Percentiles rank a stretch among this genome's conserved stretches.
phyloP scores from a whole-genome alignment of 2,797 vertebrate genomes.

The Dermochelys coriacea region DNA sequence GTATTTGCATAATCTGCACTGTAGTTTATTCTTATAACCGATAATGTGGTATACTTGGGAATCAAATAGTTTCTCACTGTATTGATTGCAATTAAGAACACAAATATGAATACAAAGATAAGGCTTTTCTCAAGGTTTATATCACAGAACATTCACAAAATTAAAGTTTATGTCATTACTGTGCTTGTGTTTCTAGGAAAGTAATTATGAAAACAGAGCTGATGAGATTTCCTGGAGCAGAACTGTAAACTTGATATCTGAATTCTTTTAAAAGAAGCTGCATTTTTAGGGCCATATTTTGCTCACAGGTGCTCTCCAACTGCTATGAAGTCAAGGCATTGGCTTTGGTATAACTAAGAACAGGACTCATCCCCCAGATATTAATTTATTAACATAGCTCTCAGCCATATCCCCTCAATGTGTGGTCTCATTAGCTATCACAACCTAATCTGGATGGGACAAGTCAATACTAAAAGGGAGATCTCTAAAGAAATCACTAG shows the following conservation, averaged over 20 bases:
- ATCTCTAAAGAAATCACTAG: background rate
- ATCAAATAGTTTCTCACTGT: constrained; percentile 63
- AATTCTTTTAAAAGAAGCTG: background rate
- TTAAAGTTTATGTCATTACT: constrained; percentile 30
- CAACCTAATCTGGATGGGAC: background rate
- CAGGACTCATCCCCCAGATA: background rate
- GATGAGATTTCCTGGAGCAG: background rate
- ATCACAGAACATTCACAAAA: constrained; percentile 42
- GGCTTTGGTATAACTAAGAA: fast-evolving
- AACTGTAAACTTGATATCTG: background rate
- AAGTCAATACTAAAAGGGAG: background rate
- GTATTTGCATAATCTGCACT: constrained; percentile 58
- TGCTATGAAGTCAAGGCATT: background rate
- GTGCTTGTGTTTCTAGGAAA: constrained; percentile 29
- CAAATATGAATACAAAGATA: constrained; percentile 56
- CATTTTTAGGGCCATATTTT: background rate
- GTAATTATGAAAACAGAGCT: constrained; percentile 16
- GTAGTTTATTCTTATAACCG: constrained; percentile 30
- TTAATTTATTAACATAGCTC: background rate
- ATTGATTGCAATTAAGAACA: constrained; percentile 74
- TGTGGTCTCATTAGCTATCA: background rate
- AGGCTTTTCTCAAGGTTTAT: constrained; percentile 17
- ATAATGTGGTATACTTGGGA: constrained; percentile 19
- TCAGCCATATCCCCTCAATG: background rate
- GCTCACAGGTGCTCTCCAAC: background rate